These are phyloP conservation scores for Crax fasciolata DNA, from an alignment of 2,797 vertebrate species.

Conservation along the genomic window DNA sequence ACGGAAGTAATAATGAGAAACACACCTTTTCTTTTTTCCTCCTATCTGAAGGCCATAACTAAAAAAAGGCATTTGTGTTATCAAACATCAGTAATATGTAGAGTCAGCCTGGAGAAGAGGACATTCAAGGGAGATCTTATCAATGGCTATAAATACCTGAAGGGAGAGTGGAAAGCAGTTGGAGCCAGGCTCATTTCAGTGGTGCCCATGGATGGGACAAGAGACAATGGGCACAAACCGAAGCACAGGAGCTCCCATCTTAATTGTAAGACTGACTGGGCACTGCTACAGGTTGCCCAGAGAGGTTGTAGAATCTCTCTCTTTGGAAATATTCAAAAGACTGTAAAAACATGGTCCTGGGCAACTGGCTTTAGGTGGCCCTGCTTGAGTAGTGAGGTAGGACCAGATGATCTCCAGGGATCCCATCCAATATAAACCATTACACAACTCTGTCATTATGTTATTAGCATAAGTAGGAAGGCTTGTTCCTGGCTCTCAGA, in stretches of 20 bases:
- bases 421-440: background rate
- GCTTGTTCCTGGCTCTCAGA: background rate
- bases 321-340: background rate
- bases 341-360: background rate
- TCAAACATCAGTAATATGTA: background rate
- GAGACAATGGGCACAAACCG: background rate
- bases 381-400: background rate
- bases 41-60: background rate
- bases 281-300: background rate
- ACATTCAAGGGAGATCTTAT: background rate
- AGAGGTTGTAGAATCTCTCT: background rate
- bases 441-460: background rate
- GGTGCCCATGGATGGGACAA: background rate
- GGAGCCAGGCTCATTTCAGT: background rate
- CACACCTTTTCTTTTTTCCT: background rate
- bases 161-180: background rate
- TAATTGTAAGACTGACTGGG: too few relatives aligned
- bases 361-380: background rate
- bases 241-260: background rate
- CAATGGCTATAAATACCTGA: background rate
- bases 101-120: background rate
- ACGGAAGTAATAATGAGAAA: background rate
- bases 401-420: background rate
- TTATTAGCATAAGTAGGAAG: background rate
- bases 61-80: background rate